Evolutionary conservation across 1,140 invertebrate species (phyloP), one percentile per base, ranked within the genome.

Genomic region (Cecropterus lyciades): DNA sequence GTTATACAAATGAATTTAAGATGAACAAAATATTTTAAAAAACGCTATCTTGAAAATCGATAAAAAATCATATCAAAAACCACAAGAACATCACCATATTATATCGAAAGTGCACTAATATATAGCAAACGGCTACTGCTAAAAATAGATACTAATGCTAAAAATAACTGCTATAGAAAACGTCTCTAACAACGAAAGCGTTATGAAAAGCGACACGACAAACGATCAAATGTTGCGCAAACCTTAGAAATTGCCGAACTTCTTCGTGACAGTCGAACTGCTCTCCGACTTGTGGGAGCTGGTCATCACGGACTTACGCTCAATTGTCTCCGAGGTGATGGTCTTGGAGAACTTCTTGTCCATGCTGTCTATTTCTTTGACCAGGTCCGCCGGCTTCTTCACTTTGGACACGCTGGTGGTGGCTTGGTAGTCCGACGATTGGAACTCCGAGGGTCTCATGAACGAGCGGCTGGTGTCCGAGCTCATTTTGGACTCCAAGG

Each of bases 401-500:
- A 84, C 71, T 27, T 89, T 91, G 0, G 78, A 82, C 0, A 90
- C 72, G 65, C 69, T 82, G 3, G 77, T 75, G 3, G 80, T 72
- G 0, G 81, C 63, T 40, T 91, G 87, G 56, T 81, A 89, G 9
- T 92, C 89, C 0, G 85, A 80, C 0, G 84, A 75, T 20, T 86
- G 80, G 75, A 91, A 92, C 10, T 93, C 92, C 5, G 91, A 92
- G 0, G 92, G 91, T 20, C 89, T 80, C 89, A 93, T 87, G 72
- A 92, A 93, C 0, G 92, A 91, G n/a, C 91, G 84, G 63, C 91
- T 92, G 7, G 91, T 92, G 67, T 93, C 92, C 0, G 87, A 89
- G 49, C 89, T 91, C 66, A 87, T 73, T 72, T 92, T 92, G 5
- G 89, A 92, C 69, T 92, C 87, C 55, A 92, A 60, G 0, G 89